phyloP scores from a whole-genome alignment of 2,797 vertebrate genomes.

The Lemur catta region DNA sequence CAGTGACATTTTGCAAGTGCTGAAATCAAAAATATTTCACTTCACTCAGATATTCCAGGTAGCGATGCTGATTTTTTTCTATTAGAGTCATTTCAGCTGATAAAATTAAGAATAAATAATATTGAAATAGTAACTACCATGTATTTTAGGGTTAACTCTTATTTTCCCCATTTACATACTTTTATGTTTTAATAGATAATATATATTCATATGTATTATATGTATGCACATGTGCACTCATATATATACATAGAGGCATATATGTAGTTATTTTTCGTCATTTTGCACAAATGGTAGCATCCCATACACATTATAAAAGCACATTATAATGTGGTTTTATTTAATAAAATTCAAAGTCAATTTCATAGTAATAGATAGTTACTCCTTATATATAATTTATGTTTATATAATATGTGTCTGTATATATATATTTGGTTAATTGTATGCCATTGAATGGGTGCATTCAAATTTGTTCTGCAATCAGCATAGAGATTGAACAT shows the following conservation, averaged over 20 bases:
- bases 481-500: not conserved
- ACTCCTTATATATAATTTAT: not conserved
- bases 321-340: not conserved
- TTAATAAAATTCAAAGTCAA: not conserved
- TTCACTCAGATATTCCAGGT: not conserved
- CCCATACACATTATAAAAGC: not conserved
- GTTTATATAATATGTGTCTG: not conserved
- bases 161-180: not conserved
- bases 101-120: constrained; percentile 22
- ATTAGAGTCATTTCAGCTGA: not conserved
- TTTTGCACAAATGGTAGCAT: not conserved
- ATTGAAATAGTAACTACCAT: not conserved
- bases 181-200: not conserved
- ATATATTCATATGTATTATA: not conserved
- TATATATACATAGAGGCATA: not conserved
- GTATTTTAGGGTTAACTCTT: not conserved
- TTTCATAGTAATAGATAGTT: not conserved
- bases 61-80: not conserved
- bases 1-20: not conserved
- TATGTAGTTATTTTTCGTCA: not conserved
- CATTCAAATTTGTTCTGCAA: not conserved
- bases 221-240: no score
- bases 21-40: not conserved
- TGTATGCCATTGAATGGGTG: not conserved
- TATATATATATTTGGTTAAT: not conserved